Conservation (phyloP, 2,797 vertebrate genomes). For the Cirrhinus mrigala region DNA sequence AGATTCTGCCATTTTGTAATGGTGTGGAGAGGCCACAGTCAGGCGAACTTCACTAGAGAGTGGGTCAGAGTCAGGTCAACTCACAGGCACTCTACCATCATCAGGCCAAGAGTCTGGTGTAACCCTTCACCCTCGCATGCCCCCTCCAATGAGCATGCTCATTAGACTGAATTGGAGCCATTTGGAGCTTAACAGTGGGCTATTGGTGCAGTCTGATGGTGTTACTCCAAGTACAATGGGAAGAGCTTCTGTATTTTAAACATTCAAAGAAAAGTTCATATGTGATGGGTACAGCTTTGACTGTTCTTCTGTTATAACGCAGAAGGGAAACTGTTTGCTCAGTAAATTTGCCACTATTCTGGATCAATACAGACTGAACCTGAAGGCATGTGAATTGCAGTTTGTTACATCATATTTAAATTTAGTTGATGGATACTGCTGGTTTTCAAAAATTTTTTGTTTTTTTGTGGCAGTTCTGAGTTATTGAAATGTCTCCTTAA, state of each 20-base stretch:
- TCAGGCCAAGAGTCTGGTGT: constrained; percentile 45
- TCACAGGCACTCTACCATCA: constrained; percentile 52
- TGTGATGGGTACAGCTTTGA: not conserved
- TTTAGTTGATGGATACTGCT: not conserved
- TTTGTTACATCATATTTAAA: not conserved
- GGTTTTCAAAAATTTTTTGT: not conserved
- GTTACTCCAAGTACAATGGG: not conserved
- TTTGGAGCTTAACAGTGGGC: constrained; percentile 32
- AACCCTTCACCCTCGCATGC: constrained; percentile 36
- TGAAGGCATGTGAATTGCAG: not conserved
- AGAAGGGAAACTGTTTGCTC: not conserved
- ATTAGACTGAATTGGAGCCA: constrained; percentile 21
- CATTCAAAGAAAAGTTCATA: not conserved
- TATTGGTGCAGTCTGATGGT: constrained; percentile 40
- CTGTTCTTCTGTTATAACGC: not conserved
- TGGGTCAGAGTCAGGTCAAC: constrained; percentile 65
- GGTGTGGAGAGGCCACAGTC: constrained; percentile 56
- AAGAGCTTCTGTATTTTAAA: not conserved
- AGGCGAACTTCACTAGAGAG: constrained; percentile 60
- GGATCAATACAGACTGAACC: not conserved
- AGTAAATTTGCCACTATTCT: not conserved
- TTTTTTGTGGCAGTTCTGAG: not conserved
- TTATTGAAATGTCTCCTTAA: not conserved
- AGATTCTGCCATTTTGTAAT: constrained; percentile 67
- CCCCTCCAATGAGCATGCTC: constrained; percentile 18